Base-by-base conservation (phyloP, 2,888 invertebrate species). In the Julus scanicus region DNA sequence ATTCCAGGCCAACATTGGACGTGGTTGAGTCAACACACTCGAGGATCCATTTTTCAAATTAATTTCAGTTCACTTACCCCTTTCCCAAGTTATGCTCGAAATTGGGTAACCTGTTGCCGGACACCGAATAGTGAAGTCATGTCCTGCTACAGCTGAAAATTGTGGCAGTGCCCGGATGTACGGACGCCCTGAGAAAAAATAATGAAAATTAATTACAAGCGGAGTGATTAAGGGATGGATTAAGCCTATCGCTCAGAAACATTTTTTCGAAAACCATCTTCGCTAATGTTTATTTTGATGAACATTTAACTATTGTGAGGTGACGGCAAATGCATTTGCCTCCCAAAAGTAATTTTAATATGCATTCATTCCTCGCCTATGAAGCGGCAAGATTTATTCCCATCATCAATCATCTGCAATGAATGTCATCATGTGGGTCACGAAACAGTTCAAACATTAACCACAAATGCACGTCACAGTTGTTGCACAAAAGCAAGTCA, bases 51-150 rank as follows among this genome's bases (percentile, higher is more conserved):
- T 71, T 71, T 71, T 71, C 71, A 71, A 71, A 71, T 71, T 71
- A 71, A 29, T 71, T 71, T 20, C 71, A 71, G n/a, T 71, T 20
- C 17, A 11, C 92, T 93, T 93, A 94, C 97, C 97, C 93, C 97
- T 94, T 93, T 97, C 97, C 98, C 98, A 99, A 20, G 96, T 96
- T 91, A 98, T 97, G 86, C 96, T 95, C 91, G 97, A 96, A 90
- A 98, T 97, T 11, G 98, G 98, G 93, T 97, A 97, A 63, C 98
- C 98, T 89, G 98, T 97, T 71, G 98, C 98, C 0, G 98, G 98
- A 92, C 98, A 98, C 92, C 95, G 95, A 90, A 97, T 96, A 0
- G 97, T 96, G 90, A 98, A 94, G 37, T 95, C 97, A 92, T 97
- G 97, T 88, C 97, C 97, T 88, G 97, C 97, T 57, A 98, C 97